Evolutionary conservation across 1,140 invertebrate genomes (phyloP).

Genomic region (Choristoneura fumiferana): DNA sequence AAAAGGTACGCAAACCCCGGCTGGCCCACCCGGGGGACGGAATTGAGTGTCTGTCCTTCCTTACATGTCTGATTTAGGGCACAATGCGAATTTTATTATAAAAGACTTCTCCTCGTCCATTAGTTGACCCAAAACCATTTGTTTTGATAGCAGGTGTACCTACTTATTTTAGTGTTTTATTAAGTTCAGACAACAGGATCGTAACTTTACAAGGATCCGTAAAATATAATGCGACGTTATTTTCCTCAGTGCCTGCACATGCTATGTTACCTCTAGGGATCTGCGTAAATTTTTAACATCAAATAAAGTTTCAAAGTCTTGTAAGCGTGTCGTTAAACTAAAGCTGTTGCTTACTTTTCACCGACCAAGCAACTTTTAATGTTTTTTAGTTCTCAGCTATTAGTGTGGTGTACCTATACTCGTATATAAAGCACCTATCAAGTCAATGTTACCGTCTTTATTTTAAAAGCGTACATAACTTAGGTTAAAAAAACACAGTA

Average conservation of each 20-base stretch:
- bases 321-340: no score
- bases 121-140: constrained; percentile 26
- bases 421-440: no score
- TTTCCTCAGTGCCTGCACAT: background rate
- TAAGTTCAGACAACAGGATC: background rate
- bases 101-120: constrained; percentile 27
- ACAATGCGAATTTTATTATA: constrained; percentile 23
- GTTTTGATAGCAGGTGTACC: constrained; percentile 14
- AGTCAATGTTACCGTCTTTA: no score
- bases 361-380: no score
- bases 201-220: background rate
- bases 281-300: no score
- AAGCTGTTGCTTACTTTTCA: no score
- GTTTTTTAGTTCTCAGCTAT: no score
- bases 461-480: no score
- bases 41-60: constrained; percentile 30
- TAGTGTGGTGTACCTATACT: no score
- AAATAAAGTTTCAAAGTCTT: no score
- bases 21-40: constrained; percentile 27
- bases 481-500: no score
- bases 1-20: constrained; percentile 30
- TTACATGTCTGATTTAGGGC: constrained; percentile 28
- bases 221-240: background rate
- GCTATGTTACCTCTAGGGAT: no score
- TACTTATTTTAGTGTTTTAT: constrained; percentile 1